Percentiles rank a stretch among this genome's conserved stretches.
Evolutionary conservation across 1,140 invertebrate genomes (phyloP).

Genomic region (Halesus radiatus): DNA sequence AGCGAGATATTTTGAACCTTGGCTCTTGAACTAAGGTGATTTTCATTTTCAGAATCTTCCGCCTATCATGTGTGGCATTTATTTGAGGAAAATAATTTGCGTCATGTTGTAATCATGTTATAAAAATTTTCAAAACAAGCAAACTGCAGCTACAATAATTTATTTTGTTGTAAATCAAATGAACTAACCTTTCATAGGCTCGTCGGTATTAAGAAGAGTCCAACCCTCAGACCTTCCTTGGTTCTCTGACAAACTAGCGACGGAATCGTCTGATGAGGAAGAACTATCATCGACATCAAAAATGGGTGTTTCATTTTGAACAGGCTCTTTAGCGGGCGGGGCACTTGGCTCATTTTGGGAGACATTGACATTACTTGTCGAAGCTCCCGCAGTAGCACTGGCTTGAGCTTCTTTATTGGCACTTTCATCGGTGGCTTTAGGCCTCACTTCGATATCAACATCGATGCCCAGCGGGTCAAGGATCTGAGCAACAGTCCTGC

Average conservation of each 20-base stretch:
- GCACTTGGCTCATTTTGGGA: background rate
- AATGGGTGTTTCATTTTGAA: background rate
- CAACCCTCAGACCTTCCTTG: constrained; percentile 22
- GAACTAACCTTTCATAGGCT: constrained; percentile 36
- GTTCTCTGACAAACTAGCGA: constrained; percentile 11
- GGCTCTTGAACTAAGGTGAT: no score
- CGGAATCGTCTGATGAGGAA: constrained; percentile 28
- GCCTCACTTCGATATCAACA: constrained; percentile 43
- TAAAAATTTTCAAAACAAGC: no score
- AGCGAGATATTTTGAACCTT: no score
- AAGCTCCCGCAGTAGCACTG: background rate
- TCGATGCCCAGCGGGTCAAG: constrained; percentile 40
- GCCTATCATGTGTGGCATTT: no score
- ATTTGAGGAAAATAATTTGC: no score
- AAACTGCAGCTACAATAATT: no score
- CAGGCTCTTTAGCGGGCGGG: background rate
- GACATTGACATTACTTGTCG: background rate
- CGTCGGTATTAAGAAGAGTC: constrained; percentile 43
- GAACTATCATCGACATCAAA: constrained; percentile 36
- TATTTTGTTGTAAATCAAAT: no score
- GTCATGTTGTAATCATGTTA: no score
- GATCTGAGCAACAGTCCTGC: constrained; percentile 32
- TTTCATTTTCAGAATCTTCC: no score
- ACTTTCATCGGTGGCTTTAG: background rate
- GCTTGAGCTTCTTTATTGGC: background rate